These are phyloP conservation scores for Propithecus deckenii DNA, from an alignment of 2,797 vertebrate species.

Conservation along the genomic window DNA sequence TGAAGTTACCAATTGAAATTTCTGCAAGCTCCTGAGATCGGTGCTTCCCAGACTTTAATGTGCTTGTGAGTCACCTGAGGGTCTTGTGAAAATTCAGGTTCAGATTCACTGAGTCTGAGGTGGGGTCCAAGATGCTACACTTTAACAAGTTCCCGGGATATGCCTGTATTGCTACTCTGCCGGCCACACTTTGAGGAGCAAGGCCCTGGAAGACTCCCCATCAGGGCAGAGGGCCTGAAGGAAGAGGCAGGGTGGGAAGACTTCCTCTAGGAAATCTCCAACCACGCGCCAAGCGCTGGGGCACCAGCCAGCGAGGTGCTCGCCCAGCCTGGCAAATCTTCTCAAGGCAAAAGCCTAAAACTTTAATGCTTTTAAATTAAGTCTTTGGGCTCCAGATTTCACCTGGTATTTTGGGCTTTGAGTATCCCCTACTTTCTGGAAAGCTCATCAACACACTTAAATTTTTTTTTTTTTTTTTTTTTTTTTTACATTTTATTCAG, in stretches of 20 bases:
- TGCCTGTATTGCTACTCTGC: background rate
- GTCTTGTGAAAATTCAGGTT: background rate
- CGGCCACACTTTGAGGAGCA: background rate
- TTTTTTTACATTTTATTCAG: background rate
- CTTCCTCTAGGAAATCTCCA: accelerated
- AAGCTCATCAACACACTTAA: background rate
- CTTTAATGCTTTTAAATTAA: background rate
- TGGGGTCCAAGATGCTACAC: background rate
- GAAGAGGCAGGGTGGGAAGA: background rate
- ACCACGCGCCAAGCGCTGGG: accelerated
- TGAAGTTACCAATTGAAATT: background rate
- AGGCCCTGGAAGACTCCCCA: background rate
- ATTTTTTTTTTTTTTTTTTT: background rate
- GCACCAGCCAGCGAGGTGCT: background rate
- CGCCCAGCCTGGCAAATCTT: background rate
- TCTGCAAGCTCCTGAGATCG: background rate
- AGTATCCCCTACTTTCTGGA: background rate
- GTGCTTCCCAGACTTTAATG: background rate
- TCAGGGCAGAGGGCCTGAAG: background rate
- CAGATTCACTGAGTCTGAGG: background rate
- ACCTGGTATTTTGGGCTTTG: background rate
- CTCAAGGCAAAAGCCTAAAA: background rate
- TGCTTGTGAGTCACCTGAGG: background rate
- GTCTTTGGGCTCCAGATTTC: background rate
- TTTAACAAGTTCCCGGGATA: background rate